phyloP scores from a whole-genome alignment of 2,888 invertebrate genomes.

The Drosophila recens region DNA sequence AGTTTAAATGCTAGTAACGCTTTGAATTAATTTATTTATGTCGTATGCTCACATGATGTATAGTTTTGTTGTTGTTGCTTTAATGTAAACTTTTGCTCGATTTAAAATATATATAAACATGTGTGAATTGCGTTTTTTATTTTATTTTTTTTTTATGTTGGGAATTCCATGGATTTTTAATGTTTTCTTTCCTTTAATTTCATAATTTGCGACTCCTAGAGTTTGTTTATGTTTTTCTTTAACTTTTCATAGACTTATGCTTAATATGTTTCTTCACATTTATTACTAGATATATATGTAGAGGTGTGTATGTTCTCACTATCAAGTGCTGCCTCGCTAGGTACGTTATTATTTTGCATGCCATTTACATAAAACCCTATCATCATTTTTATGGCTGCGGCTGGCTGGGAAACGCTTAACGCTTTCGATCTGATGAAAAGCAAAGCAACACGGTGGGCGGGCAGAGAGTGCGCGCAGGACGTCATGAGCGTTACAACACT shows the following conservation, averaged over 20 bases:
- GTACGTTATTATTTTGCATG: conserved; percentile 24
- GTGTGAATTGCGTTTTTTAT: conserved; percentile 65
- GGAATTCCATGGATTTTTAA: conserved; percentile 70
- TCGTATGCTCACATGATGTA: conserved; percentile 75
- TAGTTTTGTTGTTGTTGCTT: conserved; percentile 17
- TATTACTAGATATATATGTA: conserved; percentile 77
- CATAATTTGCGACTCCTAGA: conserved; percentile 73
- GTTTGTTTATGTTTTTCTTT: conserved; percentile 48
- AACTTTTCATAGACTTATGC: conserved; percentile 74
- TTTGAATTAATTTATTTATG: conserved; percentile 68
- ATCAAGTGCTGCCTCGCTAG: conserved; percentile 58
- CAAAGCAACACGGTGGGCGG: conserved; percentile 71
- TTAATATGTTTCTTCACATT: conserved; percentile 75
- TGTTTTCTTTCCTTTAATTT: conserved; percentile 65
- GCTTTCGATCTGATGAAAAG: conserved; percentile 45
- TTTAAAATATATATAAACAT: conserved; percentile 68
- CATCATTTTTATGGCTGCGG: conserved; percentile 48
- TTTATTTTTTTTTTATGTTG: conserved; percentile 42
- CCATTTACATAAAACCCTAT: conserved; percentile 24
- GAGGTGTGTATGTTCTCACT: conserved; percentile 68
- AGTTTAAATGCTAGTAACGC: conserved; percentile 76
- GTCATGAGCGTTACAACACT: conserved; percentile 81
- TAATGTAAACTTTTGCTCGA: conserved; percentile 35
- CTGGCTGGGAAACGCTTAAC: conserved; percentile 24
- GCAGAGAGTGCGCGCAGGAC: conserved; percentile 71